Base-by-base conservation (phyloP, 2,888 invertebrate genomes). In the Blastobasis adustella region DNA sequence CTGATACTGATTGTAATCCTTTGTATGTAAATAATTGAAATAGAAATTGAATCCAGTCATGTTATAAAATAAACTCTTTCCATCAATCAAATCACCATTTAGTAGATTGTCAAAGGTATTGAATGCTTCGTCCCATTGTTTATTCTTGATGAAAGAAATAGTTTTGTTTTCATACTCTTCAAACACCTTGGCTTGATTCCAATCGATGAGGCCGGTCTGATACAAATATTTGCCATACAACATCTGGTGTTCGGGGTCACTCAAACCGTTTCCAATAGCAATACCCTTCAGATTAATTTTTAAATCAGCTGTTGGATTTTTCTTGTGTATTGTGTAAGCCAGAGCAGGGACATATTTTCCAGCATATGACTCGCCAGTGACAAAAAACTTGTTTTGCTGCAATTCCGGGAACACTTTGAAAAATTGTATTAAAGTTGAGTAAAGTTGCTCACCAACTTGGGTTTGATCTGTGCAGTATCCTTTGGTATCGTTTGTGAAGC, bases 351-450 rank as follows among this genome's bases (percentile, higher is more conserved):
- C 91, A 74, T 92, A 92, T 61, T 91, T 91, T 0, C 97, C 97
- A 45, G 92, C 96, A 71, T 97, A 97, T 0, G 96, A 96, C 82
- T 98, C 97, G 1, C 98, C 98, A 0, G 95, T 93, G 0, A 96
- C 91, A 82, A 92, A 98, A 75, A 98, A 97, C 49, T 94, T 93
- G 64, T 93, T 93, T 0, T 82, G 70, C 66, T 91, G 91, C 38
- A 94, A 82, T 63, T 95, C 92, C 0, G 94, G 93, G 72, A 97
- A 98, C 0, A 98, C 72, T 58, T 92, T 88, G 74, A 96, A 97
- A 73, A 98, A 95, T 75, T 98, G 98, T 43, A 88, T 79, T 4
- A 97, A 67, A 0, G 94, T 94, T 50, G 90, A 90, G 67, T 96
- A 94, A 6, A 98, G 76, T 73, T 98, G 93, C 49, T 91, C 90